Evolutionary conservation across 2,888 invertebrate species (phyloP), one percentile per base, ranked within the genome.

Genomic region (Ditula angustiorana): DNA sequence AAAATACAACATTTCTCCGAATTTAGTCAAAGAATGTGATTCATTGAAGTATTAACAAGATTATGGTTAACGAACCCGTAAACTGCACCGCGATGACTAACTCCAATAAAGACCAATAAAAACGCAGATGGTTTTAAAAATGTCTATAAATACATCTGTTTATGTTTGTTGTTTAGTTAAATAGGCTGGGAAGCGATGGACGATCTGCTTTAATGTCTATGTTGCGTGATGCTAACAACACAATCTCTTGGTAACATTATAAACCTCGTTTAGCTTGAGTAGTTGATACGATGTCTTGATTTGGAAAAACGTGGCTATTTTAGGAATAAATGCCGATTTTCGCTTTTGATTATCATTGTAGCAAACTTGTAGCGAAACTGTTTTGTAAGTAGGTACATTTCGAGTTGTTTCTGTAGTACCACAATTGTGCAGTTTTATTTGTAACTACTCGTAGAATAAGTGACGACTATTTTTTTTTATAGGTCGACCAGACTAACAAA

Each of bases 71-170:
- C 21, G 52, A 64, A 59, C 58, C 50, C 64, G 37, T 64, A 59
- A 64, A 64, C 64, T 59, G 64, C 58, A 53, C 30, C 60, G 44
- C 26, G 63, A 21, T 59, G 64, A 64, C 46, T 64, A 59, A 64
- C 59, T 46, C 46, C 28, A 64, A 59, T 59, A 64, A 53, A 64
- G 37, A 28, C 33, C 30, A 37, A 64, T 64, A 59, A 59, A 61
- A 64, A 57, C 35, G 35, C 64, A 64, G 28, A 64, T 64, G 53
- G 64, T 37, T 35, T 26, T 16, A 59, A 57, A 59, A 58, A 23
- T 19, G 5, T 46, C 5, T 41, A 49, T 30, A 57, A 57, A 44
- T 50, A 44, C 23, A 11, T 30, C 10, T 41, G 28, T 63, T 50
- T 50, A 41, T 33, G 21, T 57, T 28, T 30, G 21, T 52, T 47